Evolutionary conservation across 2,797 vertebrate species (phyloP).

Genomic region (Ctenopoma kingsleyae): DNA sequence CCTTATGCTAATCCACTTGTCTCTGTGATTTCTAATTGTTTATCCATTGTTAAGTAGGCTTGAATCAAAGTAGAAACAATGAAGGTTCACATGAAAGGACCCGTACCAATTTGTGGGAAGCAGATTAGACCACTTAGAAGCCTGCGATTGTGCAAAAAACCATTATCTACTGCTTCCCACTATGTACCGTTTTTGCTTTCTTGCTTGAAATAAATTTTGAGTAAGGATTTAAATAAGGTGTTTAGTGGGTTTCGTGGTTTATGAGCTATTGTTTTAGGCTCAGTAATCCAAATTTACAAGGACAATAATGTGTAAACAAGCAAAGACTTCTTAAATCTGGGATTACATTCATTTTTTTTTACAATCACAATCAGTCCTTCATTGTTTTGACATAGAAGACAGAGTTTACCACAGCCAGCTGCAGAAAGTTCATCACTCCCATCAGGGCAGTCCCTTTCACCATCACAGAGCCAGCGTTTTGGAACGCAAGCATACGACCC

Average conservation of each 20-base stretch:
- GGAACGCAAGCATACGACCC: conserved; percentile 96
- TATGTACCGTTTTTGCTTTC: background rate
- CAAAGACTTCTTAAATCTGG: background rate
- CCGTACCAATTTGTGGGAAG: background rate
- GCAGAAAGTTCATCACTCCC: conserved; percentile 96
- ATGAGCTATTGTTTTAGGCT: background rate
- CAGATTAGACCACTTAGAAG: conserved; percentile 8
- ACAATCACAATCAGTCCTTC: background rate
- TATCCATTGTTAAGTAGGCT: conserved; percentile 3
- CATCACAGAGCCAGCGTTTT: conserved; percentile 96
- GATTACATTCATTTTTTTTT: background rate
- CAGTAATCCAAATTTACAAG: background rate
- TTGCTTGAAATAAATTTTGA: background rate
- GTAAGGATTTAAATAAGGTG: background rate
- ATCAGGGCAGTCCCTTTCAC: conserved; percentile 95
- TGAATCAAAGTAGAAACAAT: conserved; percentile 22
- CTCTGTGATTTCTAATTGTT: conserved; percentile 13
- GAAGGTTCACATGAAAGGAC: background rate
- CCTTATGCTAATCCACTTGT: background rate
- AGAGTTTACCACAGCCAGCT: conserved; percentile 92
- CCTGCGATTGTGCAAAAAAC: conserved; percentile 11
- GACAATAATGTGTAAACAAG: conserved; percentile 5
- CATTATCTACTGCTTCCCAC: conserved; percentile 17
- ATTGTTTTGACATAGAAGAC: background rate
- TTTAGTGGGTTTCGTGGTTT: background rate